Evolutionary conservation across 2,888 invertebrate genomes (phyloP).

Genomic region (Hypomecis punctinalis): DNA sequence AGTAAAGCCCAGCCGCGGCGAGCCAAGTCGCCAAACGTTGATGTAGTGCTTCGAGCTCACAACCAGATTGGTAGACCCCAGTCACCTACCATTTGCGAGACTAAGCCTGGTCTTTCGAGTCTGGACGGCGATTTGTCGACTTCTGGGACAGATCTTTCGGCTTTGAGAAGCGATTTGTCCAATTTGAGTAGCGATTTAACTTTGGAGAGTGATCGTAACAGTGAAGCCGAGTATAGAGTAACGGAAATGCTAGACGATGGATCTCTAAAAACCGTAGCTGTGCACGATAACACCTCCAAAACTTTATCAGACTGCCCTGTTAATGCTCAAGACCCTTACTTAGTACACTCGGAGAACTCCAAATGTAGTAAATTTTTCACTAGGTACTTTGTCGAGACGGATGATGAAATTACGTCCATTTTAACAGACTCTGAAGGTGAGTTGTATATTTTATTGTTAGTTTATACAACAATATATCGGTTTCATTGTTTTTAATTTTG

Average conservation of each 20-base stretch:
- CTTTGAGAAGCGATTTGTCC: no score
- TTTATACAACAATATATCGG: neutral
- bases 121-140: slow-evolving; percentile 62
- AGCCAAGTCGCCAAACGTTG: slow-evolving; percentile 76
- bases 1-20: slow-evolving; percentile 63
- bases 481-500: neutral
- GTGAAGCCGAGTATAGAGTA: slow-evolving; percentile 79
- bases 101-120: slow-evolving; percentile 57
- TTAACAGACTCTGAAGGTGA: slow-evolving; percentile 90
- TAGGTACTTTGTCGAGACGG: slow-evolving; percentile 88
- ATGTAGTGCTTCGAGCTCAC: slow-evolving; percentile 76
- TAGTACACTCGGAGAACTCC: slow-evolving; percentile 81
- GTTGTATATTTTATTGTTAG: slow-evolving; percentile 10
- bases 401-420: slow-evolving; percentile 89
- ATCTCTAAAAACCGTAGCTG: slow-evolving; percentile 78
- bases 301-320: slow-evolving; percentile 79
- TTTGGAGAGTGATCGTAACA: slow-evolving; percentile 71
- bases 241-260: slow-evolving; percentile 82
- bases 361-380: slow-evolving; percentile 88
- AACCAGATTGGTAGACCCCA: slow-evolving; percentile 75
- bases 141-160: no score
- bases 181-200: slow-evolving; percentile 19
- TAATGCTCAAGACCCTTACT: slow-evolving; percentile 77
- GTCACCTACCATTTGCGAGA: slow-evolving; percentile 66
- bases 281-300: slow-evolving; percentile 81